Conservation (phyloP, 2,888 invertebrate species). For the Noctuana brunneofusca region DNA sequence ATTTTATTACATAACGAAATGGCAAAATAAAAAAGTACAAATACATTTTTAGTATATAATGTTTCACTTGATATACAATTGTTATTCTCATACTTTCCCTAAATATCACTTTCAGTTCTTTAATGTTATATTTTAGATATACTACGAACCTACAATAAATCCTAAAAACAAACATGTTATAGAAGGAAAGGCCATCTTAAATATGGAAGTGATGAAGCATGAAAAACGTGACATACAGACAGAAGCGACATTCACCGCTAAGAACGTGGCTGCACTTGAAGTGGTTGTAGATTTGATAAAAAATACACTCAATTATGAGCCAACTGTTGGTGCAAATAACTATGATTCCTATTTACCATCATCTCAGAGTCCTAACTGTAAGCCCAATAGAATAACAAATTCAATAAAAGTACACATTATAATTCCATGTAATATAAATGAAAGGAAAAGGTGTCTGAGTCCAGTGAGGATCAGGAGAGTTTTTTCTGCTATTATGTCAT, state of each 20-base stretch:
- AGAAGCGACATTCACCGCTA: constrained; percentile 53
- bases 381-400: constrained; percentile 44
- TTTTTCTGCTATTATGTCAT: constrained; percentile 61
- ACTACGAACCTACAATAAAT: constrained; percentile 1
- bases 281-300: constrained; percentile 62
- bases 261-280: constrained; percentile 63
- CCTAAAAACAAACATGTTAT: background rate
- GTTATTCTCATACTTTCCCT: no score
- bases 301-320: constrained; percentile 45
- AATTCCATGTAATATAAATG: constrained; percentile 50
- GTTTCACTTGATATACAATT: no score
- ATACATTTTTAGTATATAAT: no score
- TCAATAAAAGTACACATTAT: constrained; percentile 66
- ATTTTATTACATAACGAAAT: no score
- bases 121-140: constrained; percentile 8
- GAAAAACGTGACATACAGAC: constrained; percentile 44
- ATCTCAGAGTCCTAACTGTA: constrained; percentile 1
- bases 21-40: no score
- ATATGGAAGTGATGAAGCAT: constrained; percentile 22
- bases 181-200: background rate
- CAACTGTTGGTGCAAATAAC: constrained; percentile 4
- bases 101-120: no score
- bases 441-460: constrained; percentile 53
- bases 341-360: constrained; percentile 2
- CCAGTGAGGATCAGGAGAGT: constrained; percentile 55